Evolutionary conservation across 2,113 vertebrate species (phyloP), one percentile per base, ranked within the genome.

Genomic region (Nibea albiflora): DNA sequence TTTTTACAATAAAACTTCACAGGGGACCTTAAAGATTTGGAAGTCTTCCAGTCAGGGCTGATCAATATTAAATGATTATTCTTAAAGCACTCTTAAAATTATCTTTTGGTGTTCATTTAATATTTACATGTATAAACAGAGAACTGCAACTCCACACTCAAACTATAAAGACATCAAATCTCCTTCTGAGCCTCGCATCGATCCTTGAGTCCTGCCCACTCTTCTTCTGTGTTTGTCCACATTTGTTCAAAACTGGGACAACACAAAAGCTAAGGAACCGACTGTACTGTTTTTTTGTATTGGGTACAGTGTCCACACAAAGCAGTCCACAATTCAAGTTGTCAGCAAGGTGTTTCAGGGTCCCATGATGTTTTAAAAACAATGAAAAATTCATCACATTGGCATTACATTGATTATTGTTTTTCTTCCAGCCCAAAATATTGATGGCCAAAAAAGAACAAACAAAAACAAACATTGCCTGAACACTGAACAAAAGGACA

Each of bases 121-220:
- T 56, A 76, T 82, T 70, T 76, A 82, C 80, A 75, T 56, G 63
- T 69, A 68, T 14, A 44, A 69, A 75, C 64, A 62, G 46, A 46
- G 44, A 31, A 64, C 49, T 57, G 67, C 19, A 56, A 28, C 76
- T 42, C 53, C 46, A 75, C 73, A 47, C 31, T 44, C 15, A 53
- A 28, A 28, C 22, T n/a, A 31, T 31, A 6, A 12, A 63, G 4
- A 72, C 26, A 35, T 67, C 16, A 20, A 39, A 35, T 57, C 42
- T 16, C n/a, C 49, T n/a, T 44, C 16, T 46, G 31, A 22, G 17
- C 20, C 44, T 35, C 28, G 11, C 24, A 17, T 58, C 24, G 4
- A 16, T 31, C 26, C 22, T 57, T 22, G n/a, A n/a, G n/a, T 42
- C n/a, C 20, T 20, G 16, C 7, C 9, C 22, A 11, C 11, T 6